phyloP scores from a whole-genome alignment of 2,797 vertebrate genomes.

The Helicolenus hilgendorfi region DNA sequence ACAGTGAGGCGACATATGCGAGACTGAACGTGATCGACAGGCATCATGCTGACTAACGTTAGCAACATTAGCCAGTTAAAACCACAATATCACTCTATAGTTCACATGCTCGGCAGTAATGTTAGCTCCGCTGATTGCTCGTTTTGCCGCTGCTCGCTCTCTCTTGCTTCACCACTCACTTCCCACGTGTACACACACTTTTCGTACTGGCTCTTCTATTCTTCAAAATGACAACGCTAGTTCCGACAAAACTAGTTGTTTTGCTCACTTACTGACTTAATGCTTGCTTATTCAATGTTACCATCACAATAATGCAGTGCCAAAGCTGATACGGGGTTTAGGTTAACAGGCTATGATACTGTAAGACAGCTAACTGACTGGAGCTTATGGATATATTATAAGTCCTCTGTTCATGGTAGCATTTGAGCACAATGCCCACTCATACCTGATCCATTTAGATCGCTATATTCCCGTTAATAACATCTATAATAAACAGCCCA shows the following conservation, averaged over 20 bases:
- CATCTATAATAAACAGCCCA: not conserved
- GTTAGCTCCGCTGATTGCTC: too few species aligned
- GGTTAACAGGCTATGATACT: not conserved
- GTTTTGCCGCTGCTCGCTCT: fast-evolving
- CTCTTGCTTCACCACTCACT: too few species aligned
- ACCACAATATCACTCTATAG: too few species aligned
- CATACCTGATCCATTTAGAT: not conserved
- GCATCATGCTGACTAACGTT: too few species aligned
- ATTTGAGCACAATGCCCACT: not conserved
- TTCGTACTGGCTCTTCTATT: too few species aligned
- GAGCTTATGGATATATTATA: not conserved
- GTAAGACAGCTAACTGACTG: not conserved
- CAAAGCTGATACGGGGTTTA: not conserved
- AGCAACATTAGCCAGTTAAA: too few species aligned
- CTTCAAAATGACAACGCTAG: too few species aligned
- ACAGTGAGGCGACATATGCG: too few species aligned
- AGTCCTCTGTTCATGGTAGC: not conserved
- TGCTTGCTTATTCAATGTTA: not conserved
- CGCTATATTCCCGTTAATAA: not conserved
- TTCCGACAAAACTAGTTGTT: too few species aligned
- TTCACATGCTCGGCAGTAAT: too few species aligned
- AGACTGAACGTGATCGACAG: too few species aligned
- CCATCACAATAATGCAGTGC: not conserved
- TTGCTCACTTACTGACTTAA: not conserved
- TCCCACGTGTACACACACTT: too few species aligned